Evolutionary conservation across 2,888 invertebrate genomes (phyloP).

Genomic region (Drosophila rellima): DNA sequence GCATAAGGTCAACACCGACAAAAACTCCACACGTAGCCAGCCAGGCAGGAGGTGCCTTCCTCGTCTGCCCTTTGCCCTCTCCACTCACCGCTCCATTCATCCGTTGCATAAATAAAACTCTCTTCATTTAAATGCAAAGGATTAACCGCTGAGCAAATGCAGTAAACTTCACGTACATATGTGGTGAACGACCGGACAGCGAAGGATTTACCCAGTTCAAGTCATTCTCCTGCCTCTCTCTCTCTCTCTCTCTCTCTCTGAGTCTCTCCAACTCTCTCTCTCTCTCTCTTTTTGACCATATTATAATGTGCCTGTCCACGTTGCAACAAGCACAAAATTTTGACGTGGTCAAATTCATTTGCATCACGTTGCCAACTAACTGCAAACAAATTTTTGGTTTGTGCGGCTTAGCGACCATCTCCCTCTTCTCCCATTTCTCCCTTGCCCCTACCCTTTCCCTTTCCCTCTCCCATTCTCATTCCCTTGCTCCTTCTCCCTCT

Average conservation of each 20-base stretch:
- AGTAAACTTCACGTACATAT: constrained; percentile 53
- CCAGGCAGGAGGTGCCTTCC: background rate
- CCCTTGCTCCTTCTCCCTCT: too few species aligned
- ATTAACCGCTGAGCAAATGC: constrained; percentile 59
- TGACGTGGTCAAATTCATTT: constrained; percentile 73
- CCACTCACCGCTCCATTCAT: background rate
- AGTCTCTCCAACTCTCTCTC: background rate
- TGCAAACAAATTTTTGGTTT: constrained; percentile 68
- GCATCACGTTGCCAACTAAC: constrained; percentile 63
- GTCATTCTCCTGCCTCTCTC: background rate
- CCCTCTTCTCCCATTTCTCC: background rate
- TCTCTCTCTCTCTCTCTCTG: background rate
- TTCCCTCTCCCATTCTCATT: too few species aligned
- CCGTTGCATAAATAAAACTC: constrained; percentile 64
- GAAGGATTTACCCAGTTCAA: constrained; percentile 10
- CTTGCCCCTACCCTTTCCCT: background rate
- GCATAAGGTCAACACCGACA: constrained; percentile 12
- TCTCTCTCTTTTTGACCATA: background rate
- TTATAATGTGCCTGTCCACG: constrained; percentile 37
- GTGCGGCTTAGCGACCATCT: constrained; percentile 46
- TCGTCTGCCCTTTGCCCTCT: background rate
- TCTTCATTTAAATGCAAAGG: constrained; percentile 70
- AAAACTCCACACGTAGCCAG: constrained; percentile 8
- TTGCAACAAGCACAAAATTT: constrained; percentile 43
- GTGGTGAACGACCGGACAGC: constrained; percentile 30